Evolutionary conservation across 1,140 invertebrate species (phyloP), one percentile per base, ranked within the genome.

Genomic region (Nasonia vitripennis): DNA sequence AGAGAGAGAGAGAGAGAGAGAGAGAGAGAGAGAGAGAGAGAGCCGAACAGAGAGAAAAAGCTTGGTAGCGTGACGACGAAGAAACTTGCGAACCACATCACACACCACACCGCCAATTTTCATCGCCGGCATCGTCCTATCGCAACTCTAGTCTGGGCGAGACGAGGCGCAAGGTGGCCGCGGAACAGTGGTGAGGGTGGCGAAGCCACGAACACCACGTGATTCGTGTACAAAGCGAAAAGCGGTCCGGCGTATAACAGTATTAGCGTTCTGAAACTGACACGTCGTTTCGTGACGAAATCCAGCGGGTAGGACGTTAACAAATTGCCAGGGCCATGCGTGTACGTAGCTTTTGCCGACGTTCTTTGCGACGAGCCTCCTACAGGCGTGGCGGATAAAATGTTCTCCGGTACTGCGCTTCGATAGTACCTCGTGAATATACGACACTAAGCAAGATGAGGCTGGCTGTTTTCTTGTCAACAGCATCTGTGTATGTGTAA

Each of bases 241-340:
- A 77, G 34, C 14, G 74, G 74, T 77, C 41, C n/a, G 41, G 10
- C 11, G 20, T 77, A 45, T 77, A 77, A 77, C 37, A 77, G 34
- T 23, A 77, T 77, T 48, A 48, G 74, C 74, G 41, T 20, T 77
- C 74, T 77, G 74, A 45, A 45, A 77, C 74, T 77, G 74, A 45
- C 74, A 77, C 74, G 37, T 77, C n/a, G 41, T 77, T 77, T 45
- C 74, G 74, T 77, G 74, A 77, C 34, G 37, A 77, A 77, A 45
- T 77, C 41, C 37, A 31, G 31, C 70, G 23, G 5, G 31, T 34
- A 34, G 31, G 70, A 71, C 70, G 31, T 71, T 71, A 71, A 71
- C 34, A 71, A 71, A 71, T 71, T 27, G 31, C 70, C 70, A 71
- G 23, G 31, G 70, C 11, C 31, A 71, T 71, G 23, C 70, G 70